A percentile compares a stretch with the other conserved stretches of the same genome.
phyloP scores from a whole-genome alignment of 2,113 vertebrate genomes.

The Eurypyga helias region DNA sequence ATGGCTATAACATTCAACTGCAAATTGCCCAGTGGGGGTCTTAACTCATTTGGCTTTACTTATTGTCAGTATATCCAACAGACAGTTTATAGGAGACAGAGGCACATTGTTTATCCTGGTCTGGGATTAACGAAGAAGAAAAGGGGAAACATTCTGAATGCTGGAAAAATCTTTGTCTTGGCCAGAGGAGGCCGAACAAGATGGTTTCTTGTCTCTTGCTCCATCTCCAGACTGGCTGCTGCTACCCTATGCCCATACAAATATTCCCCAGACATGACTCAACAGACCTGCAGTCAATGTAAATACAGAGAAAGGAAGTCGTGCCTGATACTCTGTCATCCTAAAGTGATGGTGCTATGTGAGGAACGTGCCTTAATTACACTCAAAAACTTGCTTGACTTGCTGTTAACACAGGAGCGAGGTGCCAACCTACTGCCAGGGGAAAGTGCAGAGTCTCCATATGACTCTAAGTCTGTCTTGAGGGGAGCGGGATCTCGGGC shows the following conservation, averaged over 20 bases:
- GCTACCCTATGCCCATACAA: neutral
- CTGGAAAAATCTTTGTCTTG: neutral
- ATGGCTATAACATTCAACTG: neutral
- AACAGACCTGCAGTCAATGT: conserved; percentile 4
- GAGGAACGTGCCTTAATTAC: conserved; percentile 6
- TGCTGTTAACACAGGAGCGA: neutral
- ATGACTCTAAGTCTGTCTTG: accelerated
- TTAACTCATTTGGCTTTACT: neutral
- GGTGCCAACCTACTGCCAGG: neutral
- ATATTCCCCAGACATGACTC: conserved; percentile 28
- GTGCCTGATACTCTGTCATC: neutral
- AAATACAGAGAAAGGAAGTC: conserved; percentile 5
- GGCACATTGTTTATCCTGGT: neutral
- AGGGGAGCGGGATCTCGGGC: accelerated
- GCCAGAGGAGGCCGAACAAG: neutral
- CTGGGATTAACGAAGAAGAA: neutral
- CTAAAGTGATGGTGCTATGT: neutral
- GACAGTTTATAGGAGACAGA: neutral
- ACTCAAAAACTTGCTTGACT: neutral
- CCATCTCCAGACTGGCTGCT: neutral
- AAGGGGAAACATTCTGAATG: neutral
- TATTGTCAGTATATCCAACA: neutral
- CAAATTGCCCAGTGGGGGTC: neutral
- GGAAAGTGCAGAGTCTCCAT: neutral
- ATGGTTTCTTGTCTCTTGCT: neutral